phyloP scores from a whole-genome alignment of 2,888 invertebrate genomes.

The Pseudolycoriella hygida region DNA sequence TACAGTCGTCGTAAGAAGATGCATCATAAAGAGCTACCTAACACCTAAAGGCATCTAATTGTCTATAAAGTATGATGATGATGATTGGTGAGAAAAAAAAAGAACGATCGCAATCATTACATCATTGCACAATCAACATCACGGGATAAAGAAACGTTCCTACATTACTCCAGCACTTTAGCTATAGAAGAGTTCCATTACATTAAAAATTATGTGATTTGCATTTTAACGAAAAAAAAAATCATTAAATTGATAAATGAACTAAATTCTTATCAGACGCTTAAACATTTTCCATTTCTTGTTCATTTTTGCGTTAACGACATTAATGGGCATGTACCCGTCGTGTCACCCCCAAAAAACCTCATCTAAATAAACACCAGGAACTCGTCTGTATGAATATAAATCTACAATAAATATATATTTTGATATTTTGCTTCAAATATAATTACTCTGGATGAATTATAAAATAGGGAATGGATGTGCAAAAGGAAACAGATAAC shows the following conservation, averaged over 20 bases:
- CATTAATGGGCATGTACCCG: background rate
- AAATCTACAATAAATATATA: background rate
- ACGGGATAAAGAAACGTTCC: no score
- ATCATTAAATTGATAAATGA: constrained; percentile 9
- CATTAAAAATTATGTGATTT: no score
- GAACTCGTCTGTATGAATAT: background rate
- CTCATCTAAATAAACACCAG: background rate
- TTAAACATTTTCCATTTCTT: constrained; percentile 1
- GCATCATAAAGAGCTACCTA: no score
- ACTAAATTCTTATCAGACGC: constrained; percentile 4
- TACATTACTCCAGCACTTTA: no score
- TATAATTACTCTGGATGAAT: background rate
- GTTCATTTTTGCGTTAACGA: no score
- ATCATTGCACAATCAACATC: no score
- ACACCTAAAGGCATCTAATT: no score
- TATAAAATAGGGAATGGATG: background rate
- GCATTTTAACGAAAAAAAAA: background rate
- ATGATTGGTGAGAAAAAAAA: no score
- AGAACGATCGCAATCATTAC: no score
- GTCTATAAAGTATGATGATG: no score
- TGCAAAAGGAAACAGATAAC: background rate
- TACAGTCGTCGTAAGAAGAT: no score
- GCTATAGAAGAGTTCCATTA: no score
- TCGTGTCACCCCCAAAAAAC: background rate
- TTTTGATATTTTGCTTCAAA: background rate